These are phyloP conservation scores for Tolmerus cingulatus DNA, from an alignment of 2,888 invertebrate genomes.

Conservation along the genomic window DNA sequence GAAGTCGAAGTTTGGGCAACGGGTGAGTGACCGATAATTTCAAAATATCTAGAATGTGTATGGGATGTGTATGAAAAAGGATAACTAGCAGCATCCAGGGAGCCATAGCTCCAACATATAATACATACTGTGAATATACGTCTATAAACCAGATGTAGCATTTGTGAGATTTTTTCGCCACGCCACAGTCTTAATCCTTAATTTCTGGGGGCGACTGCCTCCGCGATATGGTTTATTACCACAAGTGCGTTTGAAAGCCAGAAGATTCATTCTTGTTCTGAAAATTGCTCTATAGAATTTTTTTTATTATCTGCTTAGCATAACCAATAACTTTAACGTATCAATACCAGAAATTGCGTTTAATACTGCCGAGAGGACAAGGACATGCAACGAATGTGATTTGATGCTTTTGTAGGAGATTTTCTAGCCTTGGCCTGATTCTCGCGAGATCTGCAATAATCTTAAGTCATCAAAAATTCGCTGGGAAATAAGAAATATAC, in stretches of 20 bases:
- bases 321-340: neutral
- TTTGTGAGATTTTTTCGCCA: neutral
- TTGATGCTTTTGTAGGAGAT: neutral
- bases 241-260: neutral
- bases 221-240: neutral
- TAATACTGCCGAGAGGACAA: neutral
- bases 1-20: neutral
- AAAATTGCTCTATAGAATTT: neutral
- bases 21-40: conserved; percentile 20
- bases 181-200: neutral
- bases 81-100: neutral
- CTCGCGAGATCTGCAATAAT: neutral
- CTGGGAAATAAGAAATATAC: neutral
- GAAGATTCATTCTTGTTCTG: neutral
- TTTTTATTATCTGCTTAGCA: neutral
- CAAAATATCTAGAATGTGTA: neutral
- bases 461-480: neutral
- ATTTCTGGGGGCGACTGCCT: neutral
- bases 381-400: neutral
- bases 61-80: neutral
- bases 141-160: neutral
- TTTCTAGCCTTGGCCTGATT: neutral
- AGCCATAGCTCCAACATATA: neutral
- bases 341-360: neutral
- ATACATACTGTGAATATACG: neutral